A percentile compares a stretch with the other conserved stretches of the same genome.
Conservation (phyloP, 1,140 invertebrate genomes). For the Planococcus citri region DNA sequence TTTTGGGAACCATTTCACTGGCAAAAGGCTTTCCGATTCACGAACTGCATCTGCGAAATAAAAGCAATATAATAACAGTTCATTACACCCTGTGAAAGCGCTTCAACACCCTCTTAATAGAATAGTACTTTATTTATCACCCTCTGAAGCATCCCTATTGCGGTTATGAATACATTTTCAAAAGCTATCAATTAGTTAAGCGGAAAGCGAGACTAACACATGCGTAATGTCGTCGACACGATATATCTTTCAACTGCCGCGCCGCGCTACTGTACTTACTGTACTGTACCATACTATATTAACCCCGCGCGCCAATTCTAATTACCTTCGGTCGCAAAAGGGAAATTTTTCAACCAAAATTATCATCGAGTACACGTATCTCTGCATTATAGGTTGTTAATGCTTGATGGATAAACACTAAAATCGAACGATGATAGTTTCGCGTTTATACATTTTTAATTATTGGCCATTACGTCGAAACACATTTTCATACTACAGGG, state of each 20-base stretch:
- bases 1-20: slow-evolving; percentile 10
- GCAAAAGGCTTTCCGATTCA: slow-evolving; percentile 18
- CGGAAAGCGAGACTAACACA: slow-evolving; percentile 18
- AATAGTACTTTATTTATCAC: slow-evolving; percentile 20
- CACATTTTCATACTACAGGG: no score
- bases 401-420: neutral
- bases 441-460: neutral
- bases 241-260: slow-evolving; percentile 13
- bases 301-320: neutral
- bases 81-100: slow-evolving; percentile 19
- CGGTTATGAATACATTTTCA: slow-evolving; percentile 19
- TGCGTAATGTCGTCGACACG: slow-evolving; percentile 20
- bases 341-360: neutral
- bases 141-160: slow-evolving; percentile 18
- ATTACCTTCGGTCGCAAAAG: neutral
- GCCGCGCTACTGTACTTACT: neutral
- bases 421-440: neutral
- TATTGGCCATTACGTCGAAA: no score
- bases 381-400: no score
- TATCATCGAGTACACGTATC: neutral
- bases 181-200: slow-evolving; percentile 18
- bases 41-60: slow-evolving; percentile 18
- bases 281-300: no score
- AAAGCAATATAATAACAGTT: slow-evolving; percentile 19
- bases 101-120: slow-evolving; percentile 20